A percentile compares a stretch with the other conserved stretches of the same genome.
Evolutionary conservation across 1,140 invertebrate genomes (phyloP).

Genomic region (Tyrophagus putrescentiae): DNA sequence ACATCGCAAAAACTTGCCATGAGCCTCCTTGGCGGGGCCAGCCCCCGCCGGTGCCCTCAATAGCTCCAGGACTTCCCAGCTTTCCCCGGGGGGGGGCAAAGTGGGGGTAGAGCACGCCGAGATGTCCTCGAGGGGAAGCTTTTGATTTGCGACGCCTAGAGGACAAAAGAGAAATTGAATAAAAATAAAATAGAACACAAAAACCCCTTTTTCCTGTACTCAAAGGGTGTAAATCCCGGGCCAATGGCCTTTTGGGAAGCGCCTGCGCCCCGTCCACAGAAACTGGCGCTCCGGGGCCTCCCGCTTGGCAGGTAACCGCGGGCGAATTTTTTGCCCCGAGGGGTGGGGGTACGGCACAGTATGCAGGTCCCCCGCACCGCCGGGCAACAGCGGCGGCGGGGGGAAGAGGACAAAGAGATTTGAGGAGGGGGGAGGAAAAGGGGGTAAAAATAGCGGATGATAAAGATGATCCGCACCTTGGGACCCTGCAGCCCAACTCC

Average conservation of each 20-base stretch:
- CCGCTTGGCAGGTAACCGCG: slow-evolving; percentile 28
- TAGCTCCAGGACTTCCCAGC: slow-evolving; percentile 27
- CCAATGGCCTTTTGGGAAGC: slow-evolving; percentile 32
- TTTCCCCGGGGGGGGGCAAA: slow-evolving; percentile 29
- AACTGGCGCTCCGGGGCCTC: slow-evolving; percentile 34
- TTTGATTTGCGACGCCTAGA: slow-evolving; percentile 32
- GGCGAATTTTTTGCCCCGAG: slow-evolving; percentile 30
- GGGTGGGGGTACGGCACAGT: slow-evolving; percentile 33
- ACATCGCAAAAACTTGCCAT: slow-evolving; percentile 13
- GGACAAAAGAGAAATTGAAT: slow-evolving; percentile 28
- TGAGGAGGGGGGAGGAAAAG: not conserved
- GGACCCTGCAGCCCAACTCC: not conserved
- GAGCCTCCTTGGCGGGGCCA: slow-evolving; percentile 24
- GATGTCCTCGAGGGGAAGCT: slow-evolving; percentile 31
- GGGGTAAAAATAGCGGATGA: not conserved
- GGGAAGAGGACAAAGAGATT: slow-evolving; percentile 25
- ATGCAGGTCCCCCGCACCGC: slow-evolving; percentile 33
- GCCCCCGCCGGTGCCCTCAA: slow-evolving; percentile 29
- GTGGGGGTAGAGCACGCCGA: slow-evolving; percentile 28
- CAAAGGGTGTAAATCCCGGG: slow-evolving; percentile 32
- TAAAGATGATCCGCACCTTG: not conserved
- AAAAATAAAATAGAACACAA: not conserved
- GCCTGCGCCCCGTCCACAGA: slow-evolving; percentile 32
- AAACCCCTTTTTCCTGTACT: not conserved
- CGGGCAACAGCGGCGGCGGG: slow-evolving; percentile 27